phyloP scores from a whole-genome alignment of 2,888 invertebrate species.

The Eumacrocentrus americanus region DNA sequence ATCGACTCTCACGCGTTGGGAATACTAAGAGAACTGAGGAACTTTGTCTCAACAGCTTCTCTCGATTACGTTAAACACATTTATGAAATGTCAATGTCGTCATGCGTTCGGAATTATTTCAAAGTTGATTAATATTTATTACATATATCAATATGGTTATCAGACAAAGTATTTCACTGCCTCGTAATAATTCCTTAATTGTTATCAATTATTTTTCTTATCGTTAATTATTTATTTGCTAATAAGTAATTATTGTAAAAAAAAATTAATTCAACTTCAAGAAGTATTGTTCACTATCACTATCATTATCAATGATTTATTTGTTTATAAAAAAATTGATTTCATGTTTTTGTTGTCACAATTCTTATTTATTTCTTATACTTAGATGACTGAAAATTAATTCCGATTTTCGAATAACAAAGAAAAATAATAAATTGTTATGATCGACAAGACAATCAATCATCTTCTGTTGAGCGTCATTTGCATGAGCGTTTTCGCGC shows the following conservation, averaged over 20 bases:
- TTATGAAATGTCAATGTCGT: too few relatives aligned
- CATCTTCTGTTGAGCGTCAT: constrained; percentile 33
- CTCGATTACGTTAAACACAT: too few relatives aligned
- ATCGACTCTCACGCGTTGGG: too few relatives aligned
- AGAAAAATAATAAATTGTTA: not conserved
- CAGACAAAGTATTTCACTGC: too few relatives aligned
- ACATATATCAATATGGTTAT: too few relatives aligned
- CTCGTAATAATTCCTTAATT: too few relatives aligned
- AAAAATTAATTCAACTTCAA: not conserved
- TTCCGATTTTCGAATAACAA: not conserved
- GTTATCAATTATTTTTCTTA: too few relatives aligned
- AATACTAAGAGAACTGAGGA: too few relatives aligned
- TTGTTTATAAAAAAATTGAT: not conserved
- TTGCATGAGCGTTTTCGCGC: constrained; percentile 54
- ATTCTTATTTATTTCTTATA: not conserved
- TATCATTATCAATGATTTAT: not conserved
- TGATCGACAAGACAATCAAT: constrained; percentile 15
- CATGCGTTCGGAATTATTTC: too few relatives aligned
- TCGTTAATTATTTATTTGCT: not conserved
- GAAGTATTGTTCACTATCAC: not conserved
- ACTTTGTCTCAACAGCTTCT: too few relatives aligned
- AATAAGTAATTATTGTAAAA: not conserved
- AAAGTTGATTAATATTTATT: too few relatives aligned
- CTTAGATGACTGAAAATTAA: not conserved
- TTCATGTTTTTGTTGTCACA: not conserved